Evolutionary conservation across 2,888 invertebrate species (phyloP), one percentile per base, ranked within the genome.

Genomic region (Drosophila seclusa): DNA sequence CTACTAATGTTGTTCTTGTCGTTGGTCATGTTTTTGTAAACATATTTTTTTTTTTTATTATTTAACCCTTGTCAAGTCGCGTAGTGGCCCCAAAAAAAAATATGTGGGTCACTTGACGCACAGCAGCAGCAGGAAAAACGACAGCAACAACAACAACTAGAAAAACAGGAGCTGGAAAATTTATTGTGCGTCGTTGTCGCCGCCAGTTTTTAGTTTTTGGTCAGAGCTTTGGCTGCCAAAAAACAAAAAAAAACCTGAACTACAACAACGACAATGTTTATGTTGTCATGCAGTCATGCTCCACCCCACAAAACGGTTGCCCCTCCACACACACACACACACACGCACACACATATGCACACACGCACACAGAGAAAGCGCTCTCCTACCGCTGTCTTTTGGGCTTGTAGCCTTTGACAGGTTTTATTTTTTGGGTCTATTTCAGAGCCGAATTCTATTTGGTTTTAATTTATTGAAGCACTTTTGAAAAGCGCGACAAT

Each of bases 51-150:
- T 58, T 87, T 83, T 71, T 69, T 89, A 68, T 83, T 70, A 76
- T 82, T 90, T 85, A 85, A 85, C 85, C 85, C 85, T 90, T 85
- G 90, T 84, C 80, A 87, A 89, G 87, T 89, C 83, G 82, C 81
- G 58, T 62, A 63, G 73, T 53, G 68, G 61, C 70, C 79, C 69
- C 55, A 81, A 83, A 74, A 72, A 72, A 80, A 73, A 38, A 55
- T 38, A 86, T 83, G 76, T 90, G 86, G 86, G 86, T 90, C 90
- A 78, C 78, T 89, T 88, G 89, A 83, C 84, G 87, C 81, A 60
- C 67, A 63, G 31, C 71, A 72, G 32, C 64, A 63, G 38, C 62
- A 73, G 48, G 63, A 67, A 62, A 61, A 75, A 48, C 49, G 65
- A 29, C 42, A 57, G 42, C 31, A 60, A 50, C 45, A 66, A 48